Evolutionary conservation across 2,113 vertebrate species (phyloP).

Genomic region (Mugil cephalus): DNA sequence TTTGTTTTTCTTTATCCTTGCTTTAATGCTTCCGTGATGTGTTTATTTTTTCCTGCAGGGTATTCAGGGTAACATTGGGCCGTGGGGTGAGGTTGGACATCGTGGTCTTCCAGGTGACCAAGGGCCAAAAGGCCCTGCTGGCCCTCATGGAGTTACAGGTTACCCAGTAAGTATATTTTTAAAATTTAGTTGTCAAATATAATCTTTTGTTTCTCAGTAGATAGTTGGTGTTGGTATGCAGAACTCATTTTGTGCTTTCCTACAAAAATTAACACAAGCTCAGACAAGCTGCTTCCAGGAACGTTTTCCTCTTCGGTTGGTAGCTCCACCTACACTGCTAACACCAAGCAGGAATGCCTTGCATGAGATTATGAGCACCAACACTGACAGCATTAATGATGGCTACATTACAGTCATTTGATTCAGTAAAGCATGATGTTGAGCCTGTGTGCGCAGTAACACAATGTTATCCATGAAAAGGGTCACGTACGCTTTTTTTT

Average conservation of each 20-base stretch:
- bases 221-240: neutral
- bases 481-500: too few relatives aligned
- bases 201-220: neutral
- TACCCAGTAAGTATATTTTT: constrained; percentile 74
- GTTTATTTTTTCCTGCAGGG: constrained; percentile 67
- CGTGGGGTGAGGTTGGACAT: constrained; percentile 76
- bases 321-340: too few relatives aligned
- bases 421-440: too few relatives aligned
- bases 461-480: too few relatives aligned
- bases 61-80: constrained; percentile 80
- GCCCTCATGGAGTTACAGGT: constrained; percentile 74
- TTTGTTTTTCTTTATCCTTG: too few relatives aligned
- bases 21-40: too few relatives aligned
- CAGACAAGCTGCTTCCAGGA: neutral
- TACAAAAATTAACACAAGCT: neutral
- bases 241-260: neutral
- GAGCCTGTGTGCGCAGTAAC: too few relatives aligned
- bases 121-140: constrained; percentile 72
- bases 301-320: too few relatives aligned
- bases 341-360: too few relatives aligned
- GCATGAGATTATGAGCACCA: too few relatives aligned
- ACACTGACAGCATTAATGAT: too few relatives aligned
- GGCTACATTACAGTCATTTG: too few relatives aligned
- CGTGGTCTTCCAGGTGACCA: constrained; percentile 71
- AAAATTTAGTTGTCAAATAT: neutral